These are phyloP conservation scores for Drosophila melanosoma DNA, from an alignment of 2,888 invertebrate species.

Conservation along the genomic window DNA sequence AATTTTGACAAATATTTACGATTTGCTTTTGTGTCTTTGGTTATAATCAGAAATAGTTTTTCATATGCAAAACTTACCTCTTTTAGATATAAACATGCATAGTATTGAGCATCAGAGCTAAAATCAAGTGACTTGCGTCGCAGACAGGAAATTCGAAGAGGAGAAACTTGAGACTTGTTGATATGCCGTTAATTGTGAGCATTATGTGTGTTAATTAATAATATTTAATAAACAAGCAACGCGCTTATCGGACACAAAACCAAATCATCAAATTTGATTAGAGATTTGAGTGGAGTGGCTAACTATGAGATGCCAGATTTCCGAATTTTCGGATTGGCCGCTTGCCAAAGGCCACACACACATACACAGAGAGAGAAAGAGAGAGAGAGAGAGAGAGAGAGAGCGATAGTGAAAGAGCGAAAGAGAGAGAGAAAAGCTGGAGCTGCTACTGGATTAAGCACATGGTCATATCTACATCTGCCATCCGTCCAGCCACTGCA, in stretches of 20 bases:
- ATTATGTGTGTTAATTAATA: conserved; percentile 64
- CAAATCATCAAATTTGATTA: conserved; percentile 5
- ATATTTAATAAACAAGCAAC: conserved; percentile 71
- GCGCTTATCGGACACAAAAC: conserved; percentile 18
- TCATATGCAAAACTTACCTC: neutral
- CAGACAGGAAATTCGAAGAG: neutral
- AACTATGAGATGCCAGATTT: conserved; percentile 13
- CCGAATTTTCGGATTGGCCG: conserved; percentile 22
- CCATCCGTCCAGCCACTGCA: conserved; percentile 44
- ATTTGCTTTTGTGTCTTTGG: neutral
- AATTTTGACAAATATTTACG: neutral
- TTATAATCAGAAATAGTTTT: neutral
- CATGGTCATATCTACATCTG: conserved; percentile 63
- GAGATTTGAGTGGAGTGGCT: neutral
- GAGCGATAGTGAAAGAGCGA: neutral
- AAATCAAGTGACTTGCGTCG: neutral
- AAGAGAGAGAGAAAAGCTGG: conserved; percentile 27
- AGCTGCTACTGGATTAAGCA: conserved; percentile 46
- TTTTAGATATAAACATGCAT: neutral
- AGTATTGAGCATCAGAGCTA: neutral
- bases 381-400: neutral
- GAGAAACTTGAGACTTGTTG: conserved; percentile 7
- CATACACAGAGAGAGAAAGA: neutral
- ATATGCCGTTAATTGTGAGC: conserved; percentile 16
- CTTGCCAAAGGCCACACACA: conserved; percentile 36